phyloP scores from a whole-genome alignment of 1,140 invertebrate genomes.

The Achroia grisella region DNA sequence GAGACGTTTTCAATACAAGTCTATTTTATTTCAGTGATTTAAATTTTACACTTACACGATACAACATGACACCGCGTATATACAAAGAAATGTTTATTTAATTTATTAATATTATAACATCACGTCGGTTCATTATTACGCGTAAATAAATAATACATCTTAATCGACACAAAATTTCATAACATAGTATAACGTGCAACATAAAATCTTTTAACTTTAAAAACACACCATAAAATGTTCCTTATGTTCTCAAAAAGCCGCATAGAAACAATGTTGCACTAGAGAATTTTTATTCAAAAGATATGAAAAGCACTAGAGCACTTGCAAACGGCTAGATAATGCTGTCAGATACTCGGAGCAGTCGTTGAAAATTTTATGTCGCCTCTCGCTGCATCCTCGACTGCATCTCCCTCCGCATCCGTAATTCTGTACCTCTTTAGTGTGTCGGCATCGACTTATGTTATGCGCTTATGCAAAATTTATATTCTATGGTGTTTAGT shows the following conservation, averaged over 20 bases:
- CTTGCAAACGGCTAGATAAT: slow-evolving; percentile 66
- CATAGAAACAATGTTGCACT: slow-evolving; percentile 22
- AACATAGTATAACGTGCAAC: too few species aligned
- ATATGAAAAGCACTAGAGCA: slow-evolving; percentile 55
- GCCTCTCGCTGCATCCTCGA: slow-evolving; percentile 50
- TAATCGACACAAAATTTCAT: neutral
- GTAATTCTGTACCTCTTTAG: slow-evolving; percentile 26
- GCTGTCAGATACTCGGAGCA: slow-evolving; percentile 53
- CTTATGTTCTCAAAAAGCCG: slow-evolving; percentile 6
- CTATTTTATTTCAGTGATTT: too few species aligned
- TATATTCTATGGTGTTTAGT: neutral
- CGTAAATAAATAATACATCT: neutral
- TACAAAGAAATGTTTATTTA: too few species aligned
- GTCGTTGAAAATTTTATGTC: slow-evolving; percentile 69
- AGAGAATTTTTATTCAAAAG: slow-evolving; percentile 59
- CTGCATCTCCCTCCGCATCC: slow-evolving; percentile 34
- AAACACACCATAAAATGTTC: slow-evolving; percentile 6
- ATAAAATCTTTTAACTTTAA: too few species aligned
- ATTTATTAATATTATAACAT: too few species aligned
- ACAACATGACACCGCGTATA: too few species aligned
- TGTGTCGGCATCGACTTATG: slow-evolving; percentile 16
- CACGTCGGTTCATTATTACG: neutral
- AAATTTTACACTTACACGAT: too few species aligned
- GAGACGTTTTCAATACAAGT: neutral
- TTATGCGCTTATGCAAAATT: slow-evolving; percentile 14